phyloP scores from a whole-genome alignment of 2,888 invertebrate species.

The Diabrotica balteata region DNA sequence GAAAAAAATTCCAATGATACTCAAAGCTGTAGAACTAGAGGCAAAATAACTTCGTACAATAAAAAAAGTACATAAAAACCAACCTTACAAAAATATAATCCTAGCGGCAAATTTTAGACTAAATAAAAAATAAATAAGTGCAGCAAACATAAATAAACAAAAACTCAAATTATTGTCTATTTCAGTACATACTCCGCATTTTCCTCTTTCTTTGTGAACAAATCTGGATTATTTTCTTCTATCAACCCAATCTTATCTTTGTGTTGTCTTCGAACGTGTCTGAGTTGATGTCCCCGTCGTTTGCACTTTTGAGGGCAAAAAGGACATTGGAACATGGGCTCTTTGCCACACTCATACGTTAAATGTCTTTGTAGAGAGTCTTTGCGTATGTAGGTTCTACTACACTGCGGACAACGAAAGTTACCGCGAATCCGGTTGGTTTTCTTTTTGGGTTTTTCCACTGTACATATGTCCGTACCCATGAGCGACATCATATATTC shows the following conservation, averaged over 20 bases:
- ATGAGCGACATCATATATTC: slow-evolving; percentile 31
- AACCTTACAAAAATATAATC: no score
- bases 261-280: slow-evolving; percentile 65
- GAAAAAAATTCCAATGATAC: no score
- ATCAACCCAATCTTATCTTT: slow-evolving; percentile 62
- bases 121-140: neutral
- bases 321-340: slow-evolving; percentile 74
- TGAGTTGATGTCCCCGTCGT: slow-evolving; percentile 68
- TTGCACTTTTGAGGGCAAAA: slow-evolving; percentile 74
- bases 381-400: slow-evolving; percentile 80
- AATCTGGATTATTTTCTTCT: slow-evolving; percentile 60
- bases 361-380: slow-evolving; percentile 80
- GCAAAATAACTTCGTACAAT: no score
- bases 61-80: no score
- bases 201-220: slow-evolving; percentile 37
- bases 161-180: neutral
- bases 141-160: neutral
- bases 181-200: slow-evolving; percentile 10
- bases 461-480: slow-evolving; percentile 14
- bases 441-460: slow-evolving; percentile 43
- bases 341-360: slow-evolving; percentile 78
- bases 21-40: no score
- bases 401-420: slow-evolving; percentile 72
- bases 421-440: slow-evolving; percentile 53
- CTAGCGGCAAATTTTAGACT: neutral